Evolutionary conservation across 2,113 vertebrate genomes (phyloP).

Genomic region (Oriolus oriolus): DNA sequence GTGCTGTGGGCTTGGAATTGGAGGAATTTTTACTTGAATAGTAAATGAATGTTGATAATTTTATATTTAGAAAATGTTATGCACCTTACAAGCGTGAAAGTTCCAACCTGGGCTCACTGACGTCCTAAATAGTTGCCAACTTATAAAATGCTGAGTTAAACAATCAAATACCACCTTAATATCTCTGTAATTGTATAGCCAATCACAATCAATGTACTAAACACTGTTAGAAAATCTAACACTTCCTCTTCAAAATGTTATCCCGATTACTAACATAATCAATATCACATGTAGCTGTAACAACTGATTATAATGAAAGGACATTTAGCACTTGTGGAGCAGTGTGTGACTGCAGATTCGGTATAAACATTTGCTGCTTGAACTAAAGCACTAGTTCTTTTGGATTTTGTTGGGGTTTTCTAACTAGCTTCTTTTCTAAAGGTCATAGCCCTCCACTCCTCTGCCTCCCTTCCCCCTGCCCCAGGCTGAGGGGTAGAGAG

Average conservation of each 20-base stretch:
- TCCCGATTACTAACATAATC: background rate
- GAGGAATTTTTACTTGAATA: background rate
- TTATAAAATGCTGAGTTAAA: background rate
- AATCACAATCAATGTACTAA: background rate
- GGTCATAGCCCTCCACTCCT: background rate
- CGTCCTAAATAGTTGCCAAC: background rate
- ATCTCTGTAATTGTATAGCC: background rate
- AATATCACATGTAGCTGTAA: background rate
- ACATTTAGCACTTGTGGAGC: background rate
- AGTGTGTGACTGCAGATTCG: background rate
- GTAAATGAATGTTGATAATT: background rate
- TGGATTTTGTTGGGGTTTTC: background rate
- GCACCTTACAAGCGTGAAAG: background rate
- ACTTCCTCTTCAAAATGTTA: background rate
- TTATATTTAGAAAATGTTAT: background rate
- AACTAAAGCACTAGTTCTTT: background rate
- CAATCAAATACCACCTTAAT: background rate
- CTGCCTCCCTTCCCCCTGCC: accelerated
- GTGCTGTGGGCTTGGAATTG: background rate
- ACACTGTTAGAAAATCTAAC: background rate
- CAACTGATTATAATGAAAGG: background rate
- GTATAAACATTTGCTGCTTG: background rate
- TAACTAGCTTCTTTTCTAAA: background rate
- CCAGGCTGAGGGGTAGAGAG: background rate
- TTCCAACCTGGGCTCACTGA: accelerated